Evolutionary conservation across 2,113 vertebrate genomes (phyloP), one percentile per base, ranked within the genome.

Genomic region (Carollia perspicillata): DNA sequence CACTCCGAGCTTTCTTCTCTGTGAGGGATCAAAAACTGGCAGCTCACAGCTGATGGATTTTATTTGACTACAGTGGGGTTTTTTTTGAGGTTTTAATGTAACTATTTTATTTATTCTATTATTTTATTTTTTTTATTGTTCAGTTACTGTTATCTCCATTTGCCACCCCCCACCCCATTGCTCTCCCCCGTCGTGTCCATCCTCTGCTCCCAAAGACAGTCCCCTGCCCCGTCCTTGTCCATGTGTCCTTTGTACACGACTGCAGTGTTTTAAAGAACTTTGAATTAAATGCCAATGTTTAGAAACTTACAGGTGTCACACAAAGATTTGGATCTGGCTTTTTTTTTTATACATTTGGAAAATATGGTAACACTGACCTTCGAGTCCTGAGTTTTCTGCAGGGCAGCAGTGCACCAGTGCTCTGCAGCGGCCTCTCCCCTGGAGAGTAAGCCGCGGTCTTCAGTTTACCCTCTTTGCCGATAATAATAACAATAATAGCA

Each of bases 281-380:
- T 58, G 58, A 83, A 91, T 93, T 68, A 79, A 87, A 68, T 78
- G 40, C 28, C 16, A 37, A 9, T 85, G 49, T 85, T 93, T 63
- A 65, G 94, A 93, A 91, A 53, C 49, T 20, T 79, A 33, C 49
- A 75, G 63, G 66, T 53, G 12, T 68, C 78, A 66, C 30, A 20
- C 74, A 83, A 89, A 94, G 63, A 14, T 66, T 65, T 69, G 6
- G 13, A 40, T 96, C 71, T 96, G 74, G 74, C n/a, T 63, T 89
- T 16, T 63, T 89, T 16, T 81, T 83, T 69, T 33, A 4, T 85
- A 37, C 68, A 10, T 85, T 74, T 89, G 74, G 66, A 63, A 55
- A 63, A 85, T 69, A 11, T 7, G 28, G 22, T 91, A 30, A 26
- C 0, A 12, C 10, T 66, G 84, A 77, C 22, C 53, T 75, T 92